These are phyloP conservation scores for Anseranas semipalmata DNA, from an alignment of 2,113 vertebrate genomes.

Conservation along the genomic window DNA sequence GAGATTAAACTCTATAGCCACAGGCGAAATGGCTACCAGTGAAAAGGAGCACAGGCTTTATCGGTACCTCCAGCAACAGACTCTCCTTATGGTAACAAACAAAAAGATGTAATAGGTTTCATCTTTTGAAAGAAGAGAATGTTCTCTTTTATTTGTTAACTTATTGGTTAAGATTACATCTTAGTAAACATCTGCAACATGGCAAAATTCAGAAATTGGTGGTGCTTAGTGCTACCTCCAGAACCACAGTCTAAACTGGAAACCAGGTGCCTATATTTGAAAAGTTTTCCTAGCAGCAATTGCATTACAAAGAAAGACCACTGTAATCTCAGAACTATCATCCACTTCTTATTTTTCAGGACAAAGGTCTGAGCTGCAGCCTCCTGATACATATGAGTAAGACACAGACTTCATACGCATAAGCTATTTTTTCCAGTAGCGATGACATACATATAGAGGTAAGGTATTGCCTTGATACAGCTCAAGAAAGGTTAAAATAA, in stretches of 20 bases:
- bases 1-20: not conserved
- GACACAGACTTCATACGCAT: not conserved
- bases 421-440: not conserved
- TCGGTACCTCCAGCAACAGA: not conserved
- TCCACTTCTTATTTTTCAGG: not conserved
- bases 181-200: not conserved
- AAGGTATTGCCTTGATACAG: not conserved
- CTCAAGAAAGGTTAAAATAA: not conserved
- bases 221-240: not conserved
- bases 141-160: not conserved
- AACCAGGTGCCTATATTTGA: not conserved
- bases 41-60: not conserved
- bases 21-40: not conserved
- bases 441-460: not conserved
- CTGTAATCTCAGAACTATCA: not conserved
- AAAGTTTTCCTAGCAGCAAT: not conserved
- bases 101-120: not conserved
- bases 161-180: not conserved
- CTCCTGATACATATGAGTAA: not conserved
- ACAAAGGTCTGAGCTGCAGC: not conserved
- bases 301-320: not conserved
- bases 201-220: not conserved
- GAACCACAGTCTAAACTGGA: not conserved
- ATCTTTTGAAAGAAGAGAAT: not conserved
- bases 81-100: not conserved